These are phyloP conservation scores for Panopea generosa DNA, from an alignment of 2,888 invertebrate species.

Conservation along the genomic window DNA sequence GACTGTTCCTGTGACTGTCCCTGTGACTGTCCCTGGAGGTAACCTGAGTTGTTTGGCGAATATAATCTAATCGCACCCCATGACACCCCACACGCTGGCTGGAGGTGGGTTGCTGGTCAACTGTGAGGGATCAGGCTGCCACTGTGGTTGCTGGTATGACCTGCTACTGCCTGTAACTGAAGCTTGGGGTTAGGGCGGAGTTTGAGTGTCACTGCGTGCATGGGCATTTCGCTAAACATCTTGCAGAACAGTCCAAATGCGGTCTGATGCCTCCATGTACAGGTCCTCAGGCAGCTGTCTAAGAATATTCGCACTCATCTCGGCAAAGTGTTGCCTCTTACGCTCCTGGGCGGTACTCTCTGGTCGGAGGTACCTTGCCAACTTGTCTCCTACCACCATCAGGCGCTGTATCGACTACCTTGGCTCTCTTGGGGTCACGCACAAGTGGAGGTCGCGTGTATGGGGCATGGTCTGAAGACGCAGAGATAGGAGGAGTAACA, in stretches of 20 bases:
- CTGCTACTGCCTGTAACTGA: slow-evolving; percentile 7
- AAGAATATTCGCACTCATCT: slow-evolving; percentile 11
- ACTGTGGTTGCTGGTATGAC: slow-evolving; percentile 14
- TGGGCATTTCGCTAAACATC: slow-evolving; percentile 15
- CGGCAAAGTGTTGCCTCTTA: slow-evolving; percentile 7
- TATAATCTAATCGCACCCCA: slow-evolving; percentile 20
- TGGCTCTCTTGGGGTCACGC: slow-evolving; percentile 16
- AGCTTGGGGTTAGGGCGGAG: slow-evolving; percentile 9
- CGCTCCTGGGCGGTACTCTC: slow-evolving; percentile 19
- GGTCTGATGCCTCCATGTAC: slow-evolving; percentile 8
- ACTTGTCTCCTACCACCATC: slow-evolving; percentile 17
- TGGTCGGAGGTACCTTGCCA: slow-evolving; percentile 17
- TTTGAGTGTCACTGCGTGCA: slow-evolving; percentile 17
- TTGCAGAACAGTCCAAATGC: slow-evolving; percentile 21
- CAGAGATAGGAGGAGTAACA: slow-evolving; percentile 21
- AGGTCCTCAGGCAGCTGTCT: slow-evolving; percentile 15
- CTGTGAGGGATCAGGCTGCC: slow-evolving; percentile 14
- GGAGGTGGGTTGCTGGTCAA: slow-evolving; percentile 1
- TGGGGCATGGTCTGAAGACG: slow-evolving; percentile 21
- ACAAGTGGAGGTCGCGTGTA: slow-evolving; percentile 12
- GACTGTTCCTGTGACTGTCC: slow-evolving; percentile 6
- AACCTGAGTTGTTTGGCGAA: slow-evolving; percentile 24
- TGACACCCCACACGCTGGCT: slow-evolving; percentile 3
- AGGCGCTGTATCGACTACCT: slow-evolving; percentile 17
- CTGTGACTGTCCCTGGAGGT: slow-evolving; percentile 5